Conservation (phyloP, 2,797 vertebrate species). For the Dermochelys coriacea region DNA sequence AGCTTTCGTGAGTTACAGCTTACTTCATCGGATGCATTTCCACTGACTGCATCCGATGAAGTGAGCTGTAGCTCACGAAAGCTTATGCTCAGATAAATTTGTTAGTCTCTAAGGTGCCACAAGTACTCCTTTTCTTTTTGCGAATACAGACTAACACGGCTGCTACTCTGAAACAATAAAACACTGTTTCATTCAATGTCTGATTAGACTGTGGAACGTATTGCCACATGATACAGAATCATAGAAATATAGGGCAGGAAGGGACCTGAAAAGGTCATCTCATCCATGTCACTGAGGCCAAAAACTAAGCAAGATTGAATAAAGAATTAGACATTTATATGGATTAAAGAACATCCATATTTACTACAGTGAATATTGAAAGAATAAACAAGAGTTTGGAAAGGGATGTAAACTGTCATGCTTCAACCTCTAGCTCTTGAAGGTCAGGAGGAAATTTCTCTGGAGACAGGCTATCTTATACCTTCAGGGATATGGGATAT, state of each 20-base stretch:
- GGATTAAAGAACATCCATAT: neutral
- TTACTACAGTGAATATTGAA: neutral
- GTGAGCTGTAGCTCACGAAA: too few relatives aligned
- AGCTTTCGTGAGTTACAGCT: too few relatives aligned
- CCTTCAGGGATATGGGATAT: neutral
- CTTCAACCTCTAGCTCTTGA: neutral
- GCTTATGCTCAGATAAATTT: too few relatives aligned
- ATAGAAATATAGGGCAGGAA: neutral
- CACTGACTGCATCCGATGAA: too few relatives aligned
- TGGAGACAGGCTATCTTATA: constrained; percentile 19
- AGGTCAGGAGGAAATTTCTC: neutral
- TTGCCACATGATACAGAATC: neutral
- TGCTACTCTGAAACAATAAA: too few relatives aligned
- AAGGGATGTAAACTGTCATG: neutral
- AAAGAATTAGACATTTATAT: neutral
- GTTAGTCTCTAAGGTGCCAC: too few relatives aligned
- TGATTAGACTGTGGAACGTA: neutral
- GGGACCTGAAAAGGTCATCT: neutral
- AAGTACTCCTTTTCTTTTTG: too few relatives aligned
- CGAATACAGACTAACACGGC: too few relatives aligned
- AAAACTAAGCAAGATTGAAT: neutral
- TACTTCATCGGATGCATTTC: too few relatives aligned
- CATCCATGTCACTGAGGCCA: neutral
- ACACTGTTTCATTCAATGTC: neutral
- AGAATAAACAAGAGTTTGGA: constrained; percentile 5